These are phyloP conservation scores for Oreochromis mossambicus DNA, from an alignment of 2,797 vertebrate species.

Conservation along the genomic window DNA sequence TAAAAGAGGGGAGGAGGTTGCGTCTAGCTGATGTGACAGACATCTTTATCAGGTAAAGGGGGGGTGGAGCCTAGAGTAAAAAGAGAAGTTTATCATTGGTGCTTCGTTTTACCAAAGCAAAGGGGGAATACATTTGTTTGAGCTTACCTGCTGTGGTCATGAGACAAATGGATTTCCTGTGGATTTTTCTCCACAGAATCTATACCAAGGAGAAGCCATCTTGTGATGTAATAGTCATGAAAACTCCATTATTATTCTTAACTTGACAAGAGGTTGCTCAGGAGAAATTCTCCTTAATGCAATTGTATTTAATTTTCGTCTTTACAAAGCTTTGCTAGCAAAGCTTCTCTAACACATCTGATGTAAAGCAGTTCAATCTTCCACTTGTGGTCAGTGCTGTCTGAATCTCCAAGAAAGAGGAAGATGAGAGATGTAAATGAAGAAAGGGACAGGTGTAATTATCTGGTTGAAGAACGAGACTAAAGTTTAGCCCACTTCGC, in stretches of 20 bases:
- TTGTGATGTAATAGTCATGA: background rate
- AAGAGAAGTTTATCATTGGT: constrained; percentile 32
- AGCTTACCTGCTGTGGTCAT: background rate
- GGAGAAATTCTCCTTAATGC: background rate
- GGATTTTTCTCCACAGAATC: background rate
- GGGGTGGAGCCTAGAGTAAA: constrained; percentile 23
- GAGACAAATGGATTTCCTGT: background rate
- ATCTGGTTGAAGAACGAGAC: background rate
- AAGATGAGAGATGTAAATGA: background rate
- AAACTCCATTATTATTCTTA: background rate
- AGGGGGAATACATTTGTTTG: constrained; percentile 5
- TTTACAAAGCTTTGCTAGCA: background rate
- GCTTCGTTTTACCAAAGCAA: constrained; percentile 32
- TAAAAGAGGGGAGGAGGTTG: background rate
- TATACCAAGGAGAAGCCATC: background rate
- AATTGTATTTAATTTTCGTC: background rate
- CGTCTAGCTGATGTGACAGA: constrained; percentile 36
- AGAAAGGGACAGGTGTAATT: background rate
- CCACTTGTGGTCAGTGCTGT: background rate
- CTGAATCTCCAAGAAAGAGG: background rate
- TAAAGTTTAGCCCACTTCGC: background rate
- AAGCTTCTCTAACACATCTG: background rate
- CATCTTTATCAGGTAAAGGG: constrained; percentile 49
- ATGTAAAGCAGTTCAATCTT: background rate
- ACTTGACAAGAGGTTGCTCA: background rate